Evolutionary conservation across 1,140 invertebrate genomes (phyloP).

Genomic region (Brachionus angularis): DNA sequence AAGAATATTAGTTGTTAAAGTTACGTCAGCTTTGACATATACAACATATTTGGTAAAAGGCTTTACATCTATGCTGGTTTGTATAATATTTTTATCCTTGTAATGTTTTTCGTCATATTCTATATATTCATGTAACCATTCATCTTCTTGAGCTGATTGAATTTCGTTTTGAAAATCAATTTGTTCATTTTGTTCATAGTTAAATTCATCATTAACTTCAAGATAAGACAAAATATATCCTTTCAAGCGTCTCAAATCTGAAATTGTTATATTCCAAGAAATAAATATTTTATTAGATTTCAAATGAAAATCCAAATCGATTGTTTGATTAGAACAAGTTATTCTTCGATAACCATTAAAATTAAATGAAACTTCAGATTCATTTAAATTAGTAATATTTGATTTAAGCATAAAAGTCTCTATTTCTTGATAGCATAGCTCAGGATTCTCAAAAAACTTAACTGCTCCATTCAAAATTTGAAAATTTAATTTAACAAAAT

Average conservation of each 20-base stretch:
- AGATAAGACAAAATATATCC: not conserved
- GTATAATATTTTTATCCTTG: not conserved
- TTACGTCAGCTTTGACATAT: constrained; percentile 26
- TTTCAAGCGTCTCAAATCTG: constrained; percentile 8
- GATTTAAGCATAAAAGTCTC: not conserved
- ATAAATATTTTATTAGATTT: not conserved
- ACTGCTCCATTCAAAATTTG: not conserved
- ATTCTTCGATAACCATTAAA: constrained; percentile 25
- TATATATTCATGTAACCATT: not conserved
- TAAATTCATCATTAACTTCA: not conserved
- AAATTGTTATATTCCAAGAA: constrained; percentile 5
- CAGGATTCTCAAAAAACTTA: constrained; percentile 24
- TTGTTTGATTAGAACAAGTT: constrained; percentile 3
- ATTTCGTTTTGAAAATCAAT: too few species aligned
- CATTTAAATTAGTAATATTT: not conserved
- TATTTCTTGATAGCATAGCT: not conserved
- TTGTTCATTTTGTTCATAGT: not conserved
- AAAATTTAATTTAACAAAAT: not conserved
- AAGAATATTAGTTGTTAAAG: not conserved
- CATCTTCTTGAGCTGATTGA: too few species aligned
- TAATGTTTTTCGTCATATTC: not conserved
- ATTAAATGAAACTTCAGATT: constrained; percentile 32
- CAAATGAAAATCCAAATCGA: not conserved
- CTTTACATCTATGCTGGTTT: not conserved
- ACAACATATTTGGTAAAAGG: constrained; percentile 7